Base-by-base conservation (phyloP, 2,113 vertebrate genomes). In the Gnathonemus longibarbis region DNA sequence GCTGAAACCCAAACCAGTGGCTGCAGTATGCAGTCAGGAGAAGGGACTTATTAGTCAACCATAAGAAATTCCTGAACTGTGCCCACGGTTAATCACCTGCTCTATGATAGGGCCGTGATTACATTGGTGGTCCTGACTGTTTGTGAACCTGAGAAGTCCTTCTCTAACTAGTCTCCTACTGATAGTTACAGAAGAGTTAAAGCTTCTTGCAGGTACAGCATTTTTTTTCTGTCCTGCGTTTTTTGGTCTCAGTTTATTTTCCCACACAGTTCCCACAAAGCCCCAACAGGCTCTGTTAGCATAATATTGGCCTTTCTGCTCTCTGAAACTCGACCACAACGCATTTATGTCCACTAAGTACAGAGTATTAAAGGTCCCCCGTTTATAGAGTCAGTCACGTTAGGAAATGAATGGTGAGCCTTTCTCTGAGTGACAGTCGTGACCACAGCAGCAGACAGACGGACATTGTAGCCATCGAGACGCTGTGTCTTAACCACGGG, bases 121-220 rank as follows among this genome's bases (percentile, higher is more conserved):
- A 3, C 85, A 35, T 39, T 7, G 8, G 4, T 42, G 6, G 35
- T 66, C 35, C 19, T 4, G 7, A 11, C 53, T 8, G 39, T 45
- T 6, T 53, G 53, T 88, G 53, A 58, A 88, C 52, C 87, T n/a
- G 80, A 19, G 2, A 27, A 4, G 48, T 56, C 50, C 27, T n/a
- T 15, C 31, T 80, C 31, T 21, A 84, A 24, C 83, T 48, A 10
- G 39, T n/a, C 17, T 42, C 42, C 5, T 27, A 27, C 84, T 86
- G 84, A 15, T 27, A 66, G 46, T 1, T 39, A 62, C 56, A n/a
- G 53, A 88, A 46, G 35, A 66, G 85, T 87, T 87, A 87, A 62
- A 66, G 19, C 39, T 53, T 66, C 35, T 66, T 88, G 87, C 87
- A 88, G 87, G 87, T 88, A 66, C 50, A 88, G 31, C 56, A 88